Percentiles rank a stretch among this genome's conserved stretches.
Conservation (phyloP, 2,888 invertebrate species). For the Meteorus colon region DNA sequence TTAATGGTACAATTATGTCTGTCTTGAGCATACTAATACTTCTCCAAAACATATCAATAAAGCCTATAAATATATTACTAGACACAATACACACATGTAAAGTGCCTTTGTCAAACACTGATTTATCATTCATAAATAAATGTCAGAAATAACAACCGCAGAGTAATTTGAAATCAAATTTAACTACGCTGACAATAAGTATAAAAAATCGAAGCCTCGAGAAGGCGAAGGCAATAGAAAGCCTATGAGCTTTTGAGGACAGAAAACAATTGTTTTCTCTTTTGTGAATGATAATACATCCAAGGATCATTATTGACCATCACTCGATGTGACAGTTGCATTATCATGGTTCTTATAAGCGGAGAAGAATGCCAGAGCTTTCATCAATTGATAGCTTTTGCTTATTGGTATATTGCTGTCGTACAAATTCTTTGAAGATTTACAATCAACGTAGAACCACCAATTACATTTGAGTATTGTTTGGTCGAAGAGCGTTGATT, state of each 20-base stretch:
- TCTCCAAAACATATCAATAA: no score
- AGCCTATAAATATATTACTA: not conserved
- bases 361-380: constrained; percentile 91
- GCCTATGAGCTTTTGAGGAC: no score
- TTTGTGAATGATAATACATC: not conserved
- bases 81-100: not conserved
- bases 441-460: constrained; percentile 96
- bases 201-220: no score
- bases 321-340: not conserved
- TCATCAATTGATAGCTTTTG: constrained; percentile 93
- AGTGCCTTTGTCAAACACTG: not conserved
- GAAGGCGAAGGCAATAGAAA: no score
- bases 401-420: constrained; percentile 93
- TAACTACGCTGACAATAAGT: no score
- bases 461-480: constrained; percentile 93
- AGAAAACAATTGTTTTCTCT: no score
- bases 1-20: no score
- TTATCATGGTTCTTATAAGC: constrained; percentile 83
- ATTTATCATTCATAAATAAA: no score
- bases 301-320: not conserved
- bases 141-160: no score
- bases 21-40: no score
- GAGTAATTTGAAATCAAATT: no score
- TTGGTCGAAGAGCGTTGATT: constrained; percentile 93
- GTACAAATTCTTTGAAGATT: constrained; percentile 85